Evolutionary conservation across 2,797 vertebrate species (phyloP).

Genomic region (Linurgus olivaceus): DNA sequence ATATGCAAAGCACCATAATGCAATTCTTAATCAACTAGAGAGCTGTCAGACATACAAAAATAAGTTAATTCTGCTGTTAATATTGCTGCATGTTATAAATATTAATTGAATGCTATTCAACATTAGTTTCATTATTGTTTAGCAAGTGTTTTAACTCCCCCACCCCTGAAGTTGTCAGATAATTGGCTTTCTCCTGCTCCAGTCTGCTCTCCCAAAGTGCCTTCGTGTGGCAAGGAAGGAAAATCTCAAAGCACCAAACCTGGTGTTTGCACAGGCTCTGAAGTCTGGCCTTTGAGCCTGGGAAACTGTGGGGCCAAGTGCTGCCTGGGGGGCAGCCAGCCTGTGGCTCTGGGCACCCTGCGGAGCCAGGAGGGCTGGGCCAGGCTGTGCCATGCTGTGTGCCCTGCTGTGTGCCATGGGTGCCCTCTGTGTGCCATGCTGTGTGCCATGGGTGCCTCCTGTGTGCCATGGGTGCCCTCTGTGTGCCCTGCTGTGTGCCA

Average conservation of each 20-base stretch:
- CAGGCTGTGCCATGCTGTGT: too few species aligned
- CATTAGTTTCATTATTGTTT: conserved; percentile 65
- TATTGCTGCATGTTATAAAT: conserved; percentile 59
- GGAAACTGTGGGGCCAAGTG: neutral
- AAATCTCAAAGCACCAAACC: neutral
- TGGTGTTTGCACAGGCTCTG: neutral
- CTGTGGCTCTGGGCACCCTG: neutral
- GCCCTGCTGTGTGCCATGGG: too few species aligned
- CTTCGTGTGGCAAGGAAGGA: neutral
- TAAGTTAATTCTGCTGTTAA: conserved; percentile 65
- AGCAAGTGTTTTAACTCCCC: conserved; percentile 15
- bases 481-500: too few species aligned
- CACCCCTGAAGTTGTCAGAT: conserved; percentile 42
- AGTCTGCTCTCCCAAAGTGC: neutral
- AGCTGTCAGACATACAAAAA: conserved; percentile 70
- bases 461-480: too few species aligned
- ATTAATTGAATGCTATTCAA: conserved; percentile 69
- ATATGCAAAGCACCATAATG: conserved; percentile 61
- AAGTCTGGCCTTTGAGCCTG: neutral
- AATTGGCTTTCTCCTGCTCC: conserved; percentile 59
- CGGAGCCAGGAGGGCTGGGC: neutral
- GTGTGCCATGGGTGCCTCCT: too few species aligned
- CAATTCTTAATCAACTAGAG: conserved; percentile 66
- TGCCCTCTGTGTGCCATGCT: too few species aligned
- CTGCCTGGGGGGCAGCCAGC: neutral